These are phyloP conservation scores for Drosophila atripex DNA, from an alignment of 2,888 invertebrate species.

Conservation along the genomic window DNA sequence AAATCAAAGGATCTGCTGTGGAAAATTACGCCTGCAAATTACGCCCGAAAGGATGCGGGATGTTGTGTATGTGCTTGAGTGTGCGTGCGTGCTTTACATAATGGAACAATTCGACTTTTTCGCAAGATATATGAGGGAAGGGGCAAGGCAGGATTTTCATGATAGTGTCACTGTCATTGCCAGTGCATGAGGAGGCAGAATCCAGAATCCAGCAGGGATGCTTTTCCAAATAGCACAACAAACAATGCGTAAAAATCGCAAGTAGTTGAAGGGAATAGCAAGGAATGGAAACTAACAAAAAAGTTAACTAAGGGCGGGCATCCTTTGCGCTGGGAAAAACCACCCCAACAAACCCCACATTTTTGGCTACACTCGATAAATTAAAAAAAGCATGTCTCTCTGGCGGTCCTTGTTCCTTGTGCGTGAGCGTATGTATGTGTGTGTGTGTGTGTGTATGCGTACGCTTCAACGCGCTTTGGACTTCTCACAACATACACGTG, in stretches of 20 bases:
- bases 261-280: slow-evolving; percentile 7
- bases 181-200: slow-evolving; percentile 49
- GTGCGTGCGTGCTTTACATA: slow-evolving; percentile 52
- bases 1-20: slow-evolving; percentile 50
- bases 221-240: slow-evolving; percentile 70
- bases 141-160: slow-evolving; percentile 30
- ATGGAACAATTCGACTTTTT: slow-evolving; percentile 42
- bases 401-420: slow-evolving; percentile 18
- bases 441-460: slow-evolving; percentile 39
- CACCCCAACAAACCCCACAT: slow-evolving; percentile 55
- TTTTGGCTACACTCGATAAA: slow-evolving; percentile 59
- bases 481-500: slow-evolving; percentile 52
- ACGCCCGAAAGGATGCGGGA: slow-evolving; percentile 10
- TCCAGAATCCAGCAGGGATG: slow-evolving; percentile 42
- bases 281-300: slow-evolving; percentile 69
- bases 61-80: slow-evolving; percentile 41
- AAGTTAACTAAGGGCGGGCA: slow-evolving; percentile 77
- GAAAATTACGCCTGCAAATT: slow-evolving; percentile 29
- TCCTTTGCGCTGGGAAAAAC: slow-evolving; percentile 52
- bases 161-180: slow-evolving; percentile 78
- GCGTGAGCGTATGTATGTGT: slow-evolving; percentile 5
- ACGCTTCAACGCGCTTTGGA: slow-evolving; percentile 58
- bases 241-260: slow-evolving; percentile 51
- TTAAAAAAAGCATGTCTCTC: slow-evolving; percentile 48
- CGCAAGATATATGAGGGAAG: neutral